Conservation (phyloP, 2,797 vertebrate species). For the Urophycis tenuis region DNA sequence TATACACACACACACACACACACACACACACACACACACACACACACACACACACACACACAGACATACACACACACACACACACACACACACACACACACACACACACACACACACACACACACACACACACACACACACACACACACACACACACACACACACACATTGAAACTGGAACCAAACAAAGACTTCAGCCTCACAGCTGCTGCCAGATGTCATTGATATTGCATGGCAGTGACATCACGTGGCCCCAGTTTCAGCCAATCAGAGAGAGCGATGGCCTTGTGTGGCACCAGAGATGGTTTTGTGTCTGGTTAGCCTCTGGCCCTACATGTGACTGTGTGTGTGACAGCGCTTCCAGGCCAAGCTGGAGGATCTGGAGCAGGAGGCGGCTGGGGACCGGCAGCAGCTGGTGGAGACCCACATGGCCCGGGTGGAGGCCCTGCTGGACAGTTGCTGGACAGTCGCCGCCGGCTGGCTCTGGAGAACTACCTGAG, state of each 20-base stretch:
- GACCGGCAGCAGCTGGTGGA: conserved; percentile 97
- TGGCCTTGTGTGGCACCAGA: not conserved
- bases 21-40: not conserved
- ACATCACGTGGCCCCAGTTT: not conserved
- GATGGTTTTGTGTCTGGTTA: not conserved
- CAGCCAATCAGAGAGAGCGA: not conserved
- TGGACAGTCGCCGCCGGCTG: conserved; percentile 76
- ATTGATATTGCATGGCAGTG: not conserved
- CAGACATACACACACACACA: not conserved
- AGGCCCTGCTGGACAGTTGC: conserved; percentile 86
- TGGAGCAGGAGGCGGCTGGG: conserved; percentile 93
- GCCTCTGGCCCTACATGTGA: not conserved
- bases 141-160: no score
- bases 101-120: no score
- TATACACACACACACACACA: not conserved
- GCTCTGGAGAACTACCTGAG: conserved; percentile 93
- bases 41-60: not conserved
- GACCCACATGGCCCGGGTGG: conserved; percentile 95
- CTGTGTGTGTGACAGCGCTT: conserved; percentile 75
- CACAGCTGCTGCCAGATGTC: no score
- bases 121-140: no score
- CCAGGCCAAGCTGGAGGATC: conserved; percentile 93
- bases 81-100: not conserved
- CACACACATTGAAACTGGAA: no score
- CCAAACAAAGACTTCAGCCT: no score